These are phyloP conservation scores for Nibea coibor DNA, from an alignment of 2,113 vertebrate species.

Conservation along the genomic window DNA sequence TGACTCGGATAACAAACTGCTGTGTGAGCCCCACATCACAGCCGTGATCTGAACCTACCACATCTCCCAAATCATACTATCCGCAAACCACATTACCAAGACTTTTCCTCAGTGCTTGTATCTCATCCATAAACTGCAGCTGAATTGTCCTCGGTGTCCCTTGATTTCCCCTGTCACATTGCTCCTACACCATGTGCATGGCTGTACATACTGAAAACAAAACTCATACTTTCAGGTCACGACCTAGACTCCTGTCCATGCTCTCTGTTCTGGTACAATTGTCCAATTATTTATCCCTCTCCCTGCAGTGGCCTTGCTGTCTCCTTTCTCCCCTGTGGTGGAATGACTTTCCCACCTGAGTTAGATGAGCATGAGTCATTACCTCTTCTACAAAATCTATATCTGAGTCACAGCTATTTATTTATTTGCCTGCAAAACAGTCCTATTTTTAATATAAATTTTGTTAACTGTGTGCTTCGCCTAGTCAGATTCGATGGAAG, in stretches of 20 bases:
- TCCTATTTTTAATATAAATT: slow-evolving; percentile 7
- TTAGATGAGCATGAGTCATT: slow-evolving; percentile 57
- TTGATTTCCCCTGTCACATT: slow-evolving; percentile 13
- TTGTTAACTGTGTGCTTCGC: not conserved
- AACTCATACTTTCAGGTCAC: slow-evolving; percentile 49
- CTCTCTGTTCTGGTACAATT: slow-evolving; percentile 53
- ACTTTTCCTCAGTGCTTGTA: not conserved
- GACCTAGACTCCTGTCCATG: slow-evolving; percentile 48
- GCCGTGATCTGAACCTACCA: slow-evolving; percentile 21
- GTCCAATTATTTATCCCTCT: slow-evolving; percentile 67
- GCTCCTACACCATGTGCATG: not conserved
- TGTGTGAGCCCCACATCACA: slow-evolving; percentile 28
- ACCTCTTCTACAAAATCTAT: slow-evolving; percentile 31
- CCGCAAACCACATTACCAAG: not conserved
- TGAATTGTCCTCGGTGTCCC: slow-evolving; percentile 19
- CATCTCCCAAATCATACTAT: slow-evolving; percentile 36
- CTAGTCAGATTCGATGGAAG: not conserved
- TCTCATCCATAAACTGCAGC: not conserved
- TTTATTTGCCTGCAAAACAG: slow-evolving; percentile 20
- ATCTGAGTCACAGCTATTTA: slow-evolving; percentile 39
- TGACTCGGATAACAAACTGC: slow-evolving; percentile 29
- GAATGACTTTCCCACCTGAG: slow-evolving; percentile 59
- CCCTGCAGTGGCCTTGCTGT: slow-evolving; percentile 52
- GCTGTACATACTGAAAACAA: slow-evolving; percentile 46
- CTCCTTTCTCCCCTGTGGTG: slow-evolving; percentile 54